Evolutionary conservation across 2,113 vertebrate genomes (phyloP).

Genomic region (Pelusios castaneus): DNA sequence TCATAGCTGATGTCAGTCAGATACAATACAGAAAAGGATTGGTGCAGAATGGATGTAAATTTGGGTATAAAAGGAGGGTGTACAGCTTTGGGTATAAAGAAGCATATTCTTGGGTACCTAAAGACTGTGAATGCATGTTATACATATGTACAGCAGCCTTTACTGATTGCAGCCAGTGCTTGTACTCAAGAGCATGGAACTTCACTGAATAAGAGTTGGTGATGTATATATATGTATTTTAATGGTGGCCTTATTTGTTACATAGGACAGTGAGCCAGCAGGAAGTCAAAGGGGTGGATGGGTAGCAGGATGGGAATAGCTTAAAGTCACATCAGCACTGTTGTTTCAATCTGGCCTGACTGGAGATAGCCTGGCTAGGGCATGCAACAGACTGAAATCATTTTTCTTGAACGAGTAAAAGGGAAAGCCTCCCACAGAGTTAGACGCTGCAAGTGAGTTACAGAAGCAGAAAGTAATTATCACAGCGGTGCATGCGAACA

Average conservation of each 20-base stretch:
- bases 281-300: background rate
- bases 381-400: slow-evolving; percentile 26
- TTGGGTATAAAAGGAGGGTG: background rate
- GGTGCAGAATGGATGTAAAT: background rate
- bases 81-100: background rate
- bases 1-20: background rate
- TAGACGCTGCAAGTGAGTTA: background rate
- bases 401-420: background rate
- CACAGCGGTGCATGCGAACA: slow-evolving; percentile 7
- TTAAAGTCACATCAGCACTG: background rate
- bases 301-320: background rate
- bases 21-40: background rate
- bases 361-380: background rate
- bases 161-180: background rate
- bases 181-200: background rate
- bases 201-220: background rate
- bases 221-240: background rate
- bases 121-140: background rate
- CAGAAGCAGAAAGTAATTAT: slow-evolving; percentile 28
- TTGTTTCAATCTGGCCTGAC: slow-evolving; percentile 16
- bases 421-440: slow-evolving; percentile 39
- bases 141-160: background rate
- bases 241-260: background rate
- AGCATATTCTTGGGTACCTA: background rate
- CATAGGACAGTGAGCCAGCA: background rate